A percentile compares a stretch with the other conserved stretches of the same genome.
phyloP scores from a whole-genome alignment of 2,113 vertebrate genomes.

The Limanda limanda region DNA sequence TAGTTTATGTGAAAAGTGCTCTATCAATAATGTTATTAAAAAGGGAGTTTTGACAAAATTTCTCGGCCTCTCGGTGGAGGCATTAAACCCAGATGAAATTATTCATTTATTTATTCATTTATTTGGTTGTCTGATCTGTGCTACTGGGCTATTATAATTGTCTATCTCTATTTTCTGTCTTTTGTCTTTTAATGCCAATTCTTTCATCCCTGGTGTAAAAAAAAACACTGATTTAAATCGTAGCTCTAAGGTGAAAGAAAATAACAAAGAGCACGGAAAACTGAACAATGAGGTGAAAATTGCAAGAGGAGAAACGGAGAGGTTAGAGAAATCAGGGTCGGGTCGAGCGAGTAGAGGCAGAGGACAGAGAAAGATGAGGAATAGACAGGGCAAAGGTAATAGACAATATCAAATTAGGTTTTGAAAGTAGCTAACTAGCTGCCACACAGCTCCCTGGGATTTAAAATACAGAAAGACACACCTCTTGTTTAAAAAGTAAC shows the following conservation, averaged over 20 bases:
- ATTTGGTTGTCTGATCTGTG: constrained; percentile 21
- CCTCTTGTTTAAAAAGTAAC: neutral
- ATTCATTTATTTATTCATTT: neutral
- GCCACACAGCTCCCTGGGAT: neutral
- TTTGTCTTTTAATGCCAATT: constrained; percentile 21
- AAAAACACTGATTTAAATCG: constrained; percentile 49
- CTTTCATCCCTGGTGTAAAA: constrained; percentile 45
- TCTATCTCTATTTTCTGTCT: constrained; percentile 16
- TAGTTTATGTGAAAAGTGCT: too few relatives aligned
- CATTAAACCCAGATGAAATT: neutral
- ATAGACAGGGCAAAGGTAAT: neutral
- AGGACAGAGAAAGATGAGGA: constrained; percentile 42
- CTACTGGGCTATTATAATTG: constrained; percentile 6
- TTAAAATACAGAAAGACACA: constrained; percentile 15
- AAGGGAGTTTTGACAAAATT: too few relatives aligned
- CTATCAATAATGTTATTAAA: too few relatives aligned
- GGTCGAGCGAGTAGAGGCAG: constrained; percentile 8
- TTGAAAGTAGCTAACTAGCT: constrained; percentile 14
- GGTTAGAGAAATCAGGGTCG: constrained; percentile 23
- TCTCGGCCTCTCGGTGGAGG: neutral
- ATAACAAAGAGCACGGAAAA: constrained; percentile 10
- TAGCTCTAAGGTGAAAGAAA: constrained; percentile 3
- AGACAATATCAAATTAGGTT: constrained; percentile 24
- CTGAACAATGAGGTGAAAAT: neutral
- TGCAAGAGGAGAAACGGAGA: constrained; percentile 10